Percentiles rank a stretch among this genome's conserved stretches.
Conservation (phyloP, 35 echinoderm and acorn worm species). For the Acanthaster planci region DNA sequence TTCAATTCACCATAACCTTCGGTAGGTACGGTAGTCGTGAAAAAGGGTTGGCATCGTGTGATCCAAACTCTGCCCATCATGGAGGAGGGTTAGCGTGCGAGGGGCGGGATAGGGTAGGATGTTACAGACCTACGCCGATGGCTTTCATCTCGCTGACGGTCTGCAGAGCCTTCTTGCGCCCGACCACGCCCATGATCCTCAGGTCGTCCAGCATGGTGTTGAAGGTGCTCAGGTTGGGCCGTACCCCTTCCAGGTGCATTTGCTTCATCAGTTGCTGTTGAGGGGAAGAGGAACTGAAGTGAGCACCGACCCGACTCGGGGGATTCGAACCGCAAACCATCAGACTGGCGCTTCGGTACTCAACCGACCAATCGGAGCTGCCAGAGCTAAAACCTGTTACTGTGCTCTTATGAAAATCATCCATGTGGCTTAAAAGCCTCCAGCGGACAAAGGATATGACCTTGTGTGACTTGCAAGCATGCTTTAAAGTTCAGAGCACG, state of each 20-base stretch:
- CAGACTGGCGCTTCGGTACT: no score
- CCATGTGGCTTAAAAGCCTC: no score
- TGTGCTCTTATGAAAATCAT: no score
- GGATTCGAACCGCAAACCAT: background rate
- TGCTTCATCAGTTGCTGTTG: conserved; percentile 83
- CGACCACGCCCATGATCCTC: conserved; percentile 65
- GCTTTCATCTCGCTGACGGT: conserved; percentile 89
- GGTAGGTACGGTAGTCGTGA: background rate
- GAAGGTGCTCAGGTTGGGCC: conserved; percentile 74
- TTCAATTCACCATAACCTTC: no score
- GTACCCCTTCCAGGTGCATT: conserved; percentile 78
- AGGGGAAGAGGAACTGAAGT: conserved; percentile 14
- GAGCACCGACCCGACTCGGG: background rate
- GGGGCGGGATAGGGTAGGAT: background rate
- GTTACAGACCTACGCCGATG: conserved; percentile 67
- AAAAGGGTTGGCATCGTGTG: no score
- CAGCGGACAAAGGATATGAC: no score
- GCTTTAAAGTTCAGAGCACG: no score
- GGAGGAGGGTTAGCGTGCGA: background rate
- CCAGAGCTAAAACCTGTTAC: no score
- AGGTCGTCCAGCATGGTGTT: conserved; percentile 66
- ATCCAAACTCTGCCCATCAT: no score
- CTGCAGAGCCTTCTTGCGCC: conserved; percentile 55
- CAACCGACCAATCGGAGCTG: no score
- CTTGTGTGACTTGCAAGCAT: no score